Base-by-base conservation (phyloP, 2,797 vertebrate species). In the Podarcis lilfordi region DNA sequence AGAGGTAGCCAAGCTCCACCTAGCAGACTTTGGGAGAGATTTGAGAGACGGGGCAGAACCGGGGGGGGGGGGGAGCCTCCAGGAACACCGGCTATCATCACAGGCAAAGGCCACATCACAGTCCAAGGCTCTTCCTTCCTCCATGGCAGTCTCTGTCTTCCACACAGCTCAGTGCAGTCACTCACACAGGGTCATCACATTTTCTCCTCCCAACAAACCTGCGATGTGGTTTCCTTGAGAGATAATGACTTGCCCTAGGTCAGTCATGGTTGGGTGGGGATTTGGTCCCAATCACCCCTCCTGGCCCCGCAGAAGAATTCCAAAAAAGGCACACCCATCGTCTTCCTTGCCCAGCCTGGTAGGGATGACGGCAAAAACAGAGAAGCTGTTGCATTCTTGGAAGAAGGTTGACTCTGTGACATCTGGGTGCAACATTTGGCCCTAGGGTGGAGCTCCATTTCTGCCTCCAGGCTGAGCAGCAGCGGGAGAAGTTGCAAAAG, bases 401-500 rank as follows among this genome's bases (percentile, higher is more conserved):
- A 29, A 55, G 6, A 55, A 75, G 32, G 43, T 29, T 71, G 66
- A 66, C 74, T 84, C 43, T 82, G n/a, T 80, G 81, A 80, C 89
- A 80, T 88, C 86, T 80, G 76, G 35, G 85, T 80, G 64, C 82
- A 84, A 80, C 27, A 27, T 25, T 72, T 74, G 25, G 21, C 76
- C 59, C 79, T 69, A 72, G 40, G 27, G 21, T 17, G 13, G 50
- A 59, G 59, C 32, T 84, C 66, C 79, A 32, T 72, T 19, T 72
- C 71, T 80, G 79, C 68, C 86, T 88, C 85, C 23, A n/a, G 72
- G 76, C 86, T 71, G 69, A 81, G 35, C 83, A 86, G 82, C 55
- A n/a, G 37, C 71, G 80, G 40, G 59, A 71, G 78, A 72, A 5
- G 43, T n/a, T 72, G 68, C 32, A 29, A 59, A 72, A 40, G 82